phyloP scores from a whole-genome alignment of 2,888 invertebrate genomes.

The Thecocarcelia acutangulata region DNA sequence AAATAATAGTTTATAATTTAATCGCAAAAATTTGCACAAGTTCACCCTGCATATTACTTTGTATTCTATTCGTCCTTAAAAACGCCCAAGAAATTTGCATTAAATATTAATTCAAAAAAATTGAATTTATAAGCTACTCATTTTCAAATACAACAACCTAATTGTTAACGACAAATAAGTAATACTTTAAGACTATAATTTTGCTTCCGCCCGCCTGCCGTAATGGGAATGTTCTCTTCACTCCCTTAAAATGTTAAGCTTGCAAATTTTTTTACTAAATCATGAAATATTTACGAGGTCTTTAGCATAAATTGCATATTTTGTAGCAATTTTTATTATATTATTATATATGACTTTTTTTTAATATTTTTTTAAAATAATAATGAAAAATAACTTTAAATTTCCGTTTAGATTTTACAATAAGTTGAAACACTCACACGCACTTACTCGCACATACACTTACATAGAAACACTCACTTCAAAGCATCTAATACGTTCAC shows the following conservation, averaged over 20 bases:
- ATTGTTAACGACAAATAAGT: conserved; percentile 55
- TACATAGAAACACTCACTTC: background rate
- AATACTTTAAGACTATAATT: conserved; percentile 30
- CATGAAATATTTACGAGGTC: conserved; percentile 65
- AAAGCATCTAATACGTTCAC: too few relatives aligned
- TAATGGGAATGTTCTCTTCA: background rate
- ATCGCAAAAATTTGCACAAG: too few relatives aligned
- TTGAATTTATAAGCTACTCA: conserved; percentile 54
- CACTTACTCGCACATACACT: too few relatives aligned
- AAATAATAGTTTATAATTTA: too few relatives aligned
- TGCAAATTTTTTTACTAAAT: conserved; percentile 45
- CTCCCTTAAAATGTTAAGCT: conserved; percentile 36
- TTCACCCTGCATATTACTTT: background rate
- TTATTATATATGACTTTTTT: background rate
- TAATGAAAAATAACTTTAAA: conserved; percentile 61
- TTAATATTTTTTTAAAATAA: conserved; percentile 36
- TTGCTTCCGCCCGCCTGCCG: background rate
- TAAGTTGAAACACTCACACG: conserved; percentile 37
- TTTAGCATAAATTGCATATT: conserved; percentile 67
- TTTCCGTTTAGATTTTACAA: conserved; percentile 59
- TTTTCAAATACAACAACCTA: conserved; percentile 34
- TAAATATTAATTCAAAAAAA: conserved; percentile 42
- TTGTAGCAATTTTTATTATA: conserved; percentile 30
- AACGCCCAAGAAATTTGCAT: conserved; percentile 43
- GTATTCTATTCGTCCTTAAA: conserved; percentile 2